These are phyloP conservation scores for Zaprionus davidi DNA, from an alignment of 1,140 invertebrate species.

Conservation along the genomic window DNA sequence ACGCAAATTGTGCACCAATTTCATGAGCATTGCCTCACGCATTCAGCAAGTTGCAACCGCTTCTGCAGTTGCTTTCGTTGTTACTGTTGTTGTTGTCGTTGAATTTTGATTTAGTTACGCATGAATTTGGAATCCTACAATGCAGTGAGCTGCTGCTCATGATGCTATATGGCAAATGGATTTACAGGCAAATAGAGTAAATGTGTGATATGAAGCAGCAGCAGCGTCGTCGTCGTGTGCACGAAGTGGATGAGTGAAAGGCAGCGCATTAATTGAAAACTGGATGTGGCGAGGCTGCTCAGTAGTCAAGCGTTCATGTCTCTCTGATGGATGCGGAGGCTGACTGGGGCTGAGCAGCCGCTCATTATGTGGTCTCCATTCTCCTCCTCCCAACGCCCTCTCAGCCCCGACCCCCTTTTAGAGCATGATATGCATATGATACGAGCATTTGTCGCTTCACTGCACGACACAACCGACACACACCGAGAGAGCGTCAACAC, in stretches of 20 bases:
- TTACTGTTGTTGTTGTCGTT: slow-evolving; percentile 45
- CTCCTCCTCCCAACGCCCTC: background rate
- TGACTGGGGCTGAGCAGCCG: slow-evolving; percentile 39
- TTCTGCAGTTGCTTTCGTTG: slow-evolving; percentile 28
- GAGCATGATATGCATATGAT: slow-evolving; percentile 77
- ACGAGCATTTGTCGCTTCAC: slow-evolving; percentile 66
- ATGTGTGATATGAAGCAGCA: background rate
- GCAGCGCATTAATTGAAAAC: slow-evolving; percentile 75
- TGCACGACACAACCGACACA: slow-evolving; percentile 47
- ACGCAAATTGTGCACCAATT: slow-evolving; percentile 64
- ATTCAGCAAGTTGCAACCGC: slow-evolving; percentile 25
- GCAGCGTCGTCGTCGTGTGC: background rate
- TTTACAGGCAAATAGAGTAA: slow-evolving; percentile 1
- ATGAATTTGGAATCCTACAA: slow-evolving; percentile 63
- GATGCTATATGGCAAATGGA: slow-evolving; percentile 7
- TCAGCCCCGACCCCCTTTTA: background rate
- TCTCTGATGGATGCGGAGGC: slow-evolving; percentile 42
- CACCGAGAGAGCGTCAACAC: slow-evolving; percentile 63
- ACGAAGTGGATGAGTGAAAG: slow-evolving; percentile 21
- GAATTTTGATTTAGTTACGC: slow-evolving; percentile 80
- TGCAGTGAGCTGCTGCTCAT: slow-evolving; percentile 14
- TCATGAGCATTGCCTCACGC: slow-evolving; percentile 55
- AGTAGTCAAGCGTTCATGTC: slow-evolving; percentile 68
- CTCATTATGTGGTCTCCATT: slow-evolving; percentile 57
- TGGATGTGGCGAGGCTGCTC: slow-evolving; percentile 46